Evolutionary conservation across 2,888 invertebrate species (phyloP).

Genomic region (Hermaeophaga mercurialis): DNA sequence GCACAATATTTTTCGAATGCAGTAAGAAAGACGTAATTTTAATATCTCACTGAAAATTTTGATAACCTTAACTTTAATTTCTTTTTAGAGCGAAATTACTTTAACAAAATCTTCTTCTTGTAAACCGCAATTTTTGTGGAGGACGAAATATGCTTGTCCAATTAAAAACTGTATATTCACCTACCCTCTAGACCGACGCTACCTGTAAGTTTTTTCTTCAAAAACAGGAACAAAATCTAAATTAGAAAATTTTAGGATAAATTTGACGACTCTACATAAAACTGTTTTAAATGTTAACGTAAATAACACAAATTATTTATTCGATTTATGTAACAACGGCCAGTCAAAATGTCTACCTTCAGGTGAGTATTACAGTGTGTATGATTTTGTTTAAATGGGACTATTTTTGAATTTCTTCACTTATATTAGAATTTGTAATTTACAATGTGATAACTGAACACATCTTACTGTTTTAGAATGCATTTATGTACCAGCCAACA

Average conservation of each 20-base stretch:
- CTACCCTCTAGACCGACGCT: neutral
- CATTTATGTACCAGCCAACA: neutral
- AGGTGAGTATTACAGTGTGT: constrained; percentile 1
- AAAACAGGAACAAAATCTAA: neutral
- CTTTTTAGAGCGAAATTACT: constrained; percentile 22
- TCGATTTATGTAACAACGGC: neutral
- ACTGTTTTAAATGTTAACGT: neutral
- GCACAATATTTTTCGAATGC: constrained; percentile 23
- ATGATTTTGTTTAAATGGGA: too few relatives aligned
- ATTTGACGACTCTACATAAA: neutral
- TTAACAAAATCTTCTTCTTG: constrained; percentile 11
- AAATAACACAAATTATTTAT: neutral
- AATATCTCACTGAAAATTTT: neutral
- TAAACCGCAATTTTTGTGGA: constrained; percentile 24
- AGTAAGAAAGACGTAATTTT: constrained; percentile 15
- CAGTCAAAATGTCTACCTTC: neutral
- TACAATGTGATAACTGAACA: too few relatives aligned
- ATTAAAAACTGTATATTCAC: constrained; percentile 15
- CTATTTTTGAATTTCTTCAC: too few relatives aligned
- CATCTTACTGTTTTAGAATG: constrained; percentile 15
- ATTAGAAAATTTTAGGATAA: constrained; percentile 5
- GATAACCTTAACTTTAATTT: neutral
- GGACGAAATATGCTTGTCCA: constrained; percentile 20
- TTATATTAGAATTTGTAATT: too few relatives aligned
- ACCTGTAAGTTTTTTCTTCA: constrained; percentile 3